These are phyloP conservation scores for Amiota minor DNA, from an alignment of 2,888 invertebrate genomes.

Conservation along the genomic window DNA sequence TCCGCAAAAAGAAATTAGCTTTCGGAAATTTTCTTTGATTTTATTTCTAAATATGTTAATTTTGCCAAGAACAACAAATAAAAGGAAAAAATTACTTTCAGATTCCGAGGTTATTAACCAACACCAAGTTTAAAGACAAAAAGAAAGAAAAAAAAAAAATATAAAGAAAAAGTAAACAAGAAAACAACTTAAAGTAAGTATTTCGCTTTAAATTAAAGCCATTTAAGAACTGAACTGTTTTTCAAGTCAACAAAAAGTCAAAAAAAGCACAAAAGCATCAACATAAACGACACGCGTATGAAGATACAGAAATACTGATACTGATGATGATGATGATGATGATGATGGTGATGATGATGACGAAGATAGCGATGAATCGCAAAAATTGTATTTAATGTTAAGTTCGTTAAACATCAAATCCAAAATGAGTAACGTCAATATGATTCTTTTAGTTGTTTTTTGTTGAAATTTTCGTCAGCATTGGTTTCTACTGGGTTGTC, in stretches of 20 bases:
- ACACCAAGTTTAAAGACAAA: background rate
- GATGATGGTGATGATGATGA: background rate
- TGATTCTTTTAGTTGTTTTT: background rate
- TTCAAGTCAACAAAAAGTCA: slow-evolving; percentile 4
- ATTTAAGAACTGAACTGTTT: background rate
- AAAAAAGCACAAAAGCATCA: background rate
- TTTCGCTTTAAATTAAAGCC: background rate
- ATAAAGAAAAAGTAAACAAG: background rate
- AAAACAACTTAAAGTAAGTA: slow-evolving; percentile 4
- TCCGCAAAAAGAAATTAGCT: slow-evolving; percentile 8
- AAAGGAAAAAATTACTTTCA: background rate
- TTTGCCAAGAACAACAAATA: background rate
- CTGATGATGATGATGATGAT: background rate
- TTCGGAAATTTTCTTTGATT: slow-evolving; percentile 17
- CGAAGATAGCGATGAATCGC: slow-evolving; percentile 5
- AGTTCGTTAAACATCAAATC: slow-evolving; percentile 6
- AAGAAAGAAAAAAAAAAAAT: background rate
- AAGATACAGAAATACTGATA: too few relatives aligned
- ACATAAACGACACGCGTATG: too few relatives aligned
- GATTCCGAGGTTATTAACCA: background rate
- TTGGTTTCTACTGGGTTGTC: background rate
- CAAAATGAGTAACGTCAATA: background rate
- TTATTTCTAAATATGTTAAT: background rate
- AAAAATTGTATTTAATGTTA: slow-evolving; percentile 28
- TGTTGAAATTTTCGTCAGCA: background rate